Evolutionary conservation across 2,113 vertebrate species (phyloP).

Genomic region (Diphyllodes magnificus): DNA sequence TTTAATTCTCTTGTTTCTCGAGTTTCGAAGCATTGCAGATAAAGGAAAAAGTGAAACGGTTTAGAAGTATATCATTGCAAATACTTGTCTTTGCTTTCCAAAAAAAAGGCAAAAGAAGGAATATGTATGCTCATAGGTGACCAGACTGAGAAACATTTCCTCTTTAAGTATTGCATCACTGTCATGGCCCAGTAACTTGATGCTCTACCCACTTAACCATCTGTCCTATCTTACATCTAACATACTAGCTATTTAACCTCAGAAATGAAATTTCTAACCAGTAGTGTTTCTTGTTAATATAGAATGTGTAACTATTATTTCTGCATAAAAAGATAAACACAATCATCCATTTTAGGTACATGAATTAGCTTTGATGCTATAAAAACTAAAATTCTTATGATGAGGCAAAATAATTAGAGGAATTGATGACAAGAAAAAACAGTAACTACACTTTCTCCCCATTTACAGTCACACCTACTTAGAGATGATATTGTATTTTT

Average conservation of each 20-base stretch:
- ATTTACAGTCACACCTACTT: conserved; percentile 71
- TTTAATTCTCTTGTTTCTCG: not conserved
- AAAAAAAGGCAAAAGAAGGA: not conserved
- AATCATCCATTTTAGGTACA: not conserved
- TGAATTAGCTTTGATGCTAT: not conserved
- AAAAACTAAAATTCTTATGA: conserved; percentile 30
- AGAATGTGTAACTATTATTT: conserved; percentile 6
- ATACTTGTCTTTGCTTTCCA: not conserved
- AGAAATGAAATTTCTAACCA: conserved; percentile 3
- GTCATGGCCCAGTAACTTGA: not conserved
- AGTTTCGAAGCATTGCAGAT: not conserved
- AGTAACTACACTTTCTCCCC: conserved; percentile 15
- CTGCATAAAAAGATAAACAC: conserved; percentile 4
- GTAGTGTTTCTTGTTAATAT: not conserved
- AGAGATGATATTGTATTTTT: conserved; percentile 70
- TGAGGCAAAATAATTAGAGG: conserved; percentile 50
- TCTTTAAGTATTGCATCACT: not conserved
- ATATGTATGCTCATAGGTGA: not conserved
- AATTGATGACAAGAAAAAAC: conserved; percentile 17
- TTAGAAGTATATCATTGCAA: not conserved
- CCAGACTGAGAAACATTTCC: not conserved
- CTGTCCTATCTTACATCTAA: conserved; percentile 6
- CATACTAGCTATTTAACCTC: not conserved
- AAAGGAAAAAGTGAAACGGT: not conserved
- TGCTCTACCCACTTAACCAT: conserved; percentile 18